Base-by-base conservation (phyloP, 1,140 invertebrate species). In the Drosophila ananassae region DNA sequence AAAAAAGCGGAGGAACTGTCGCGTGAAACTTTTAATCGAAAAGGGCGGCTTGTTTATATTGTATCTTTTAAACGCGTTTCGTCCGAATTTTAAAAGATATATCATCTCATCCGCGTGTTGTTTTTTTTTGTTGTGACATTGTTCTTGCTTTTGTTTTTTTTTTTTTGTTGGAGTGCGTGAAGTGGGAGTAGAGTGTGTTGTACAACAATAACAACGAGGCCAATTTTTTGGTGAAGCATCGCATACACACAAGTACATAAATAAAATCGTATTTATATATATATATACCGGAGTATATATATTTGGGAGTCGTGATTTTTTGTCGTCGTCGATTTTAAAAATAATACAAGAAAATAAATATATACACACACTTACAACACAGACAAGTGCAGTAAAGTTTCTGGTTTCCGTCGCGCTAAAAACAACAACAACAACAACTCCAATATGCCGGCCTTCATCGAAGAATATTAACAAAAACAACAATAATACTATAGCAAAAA, bases 301-400 rank as follows among this genome's bases (percentile, higher is more conserved):
- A 28, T 28, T 46, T 67, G 8, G 61, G 51, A 68, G 51, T 68
- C 41, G 63, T 66, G 62, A 66, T 66, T 51, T 32, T 32, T 32
- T 10, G 32, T 32, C 8, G 32, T 32, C 9, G 32, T 10, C 25
- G 25, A 10, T 37, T 37, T 37, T 62, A 41, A 62, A 51, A 64
- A 51, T 63, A 63, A 50, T 39, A 58, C 30, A 30, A 28, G 9
- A 46, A 55, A 34, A 13, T 30, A 51, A 25, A 60, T 30, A 30
- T 30, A 54, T 41, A 57, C 50, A 41, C 30, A 37, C n/a, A 61
- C 17, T n/a, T 8, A 32, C 28, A 34, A 50, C 2, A 39, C 44
- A 12, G 44, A 22, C 41, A 62, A n/a, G 63, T 25, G 63, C 60
- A 64, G 12, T 52, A 44, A 64, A 67, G 63, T 53, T 53, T 56